Percentiles rank a stretch among this genome's conserved stretches.
Evolutionary conservation across 1,140 invertebrate species (phyloP).

Genomic region (Drosophila lacertosa): DNA sequence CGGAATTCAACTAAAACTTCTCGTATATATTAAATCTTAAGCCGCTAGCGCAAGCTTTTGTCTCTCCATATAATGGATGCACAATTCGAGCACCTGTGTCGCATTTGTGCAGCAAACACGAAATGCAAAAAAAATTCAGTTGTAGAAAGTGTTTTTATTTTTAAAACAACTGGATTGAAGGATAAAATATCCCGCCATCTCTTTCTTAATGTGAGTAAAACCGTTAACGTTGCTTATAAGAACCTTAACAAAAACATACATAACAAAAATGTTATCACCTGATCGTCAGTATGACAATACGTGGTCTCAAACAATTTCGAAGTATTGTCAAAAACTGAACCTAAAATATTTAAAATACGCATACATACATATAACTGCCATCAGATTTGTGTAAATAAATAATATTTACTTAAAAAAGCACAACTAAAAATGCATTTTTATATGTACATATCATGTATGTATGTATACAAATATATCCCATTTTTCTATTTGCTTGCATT

Average conservation of each 20-base stretch:
- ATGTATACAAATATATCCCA: not conserved
- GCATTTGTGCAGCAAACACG: constrained; percentile 77
- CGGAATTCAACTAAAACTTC: constrained; percentile 1
- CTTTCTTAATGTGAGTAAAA: constrained; percentile 69
- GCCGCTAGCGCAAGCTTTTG: not conserved
- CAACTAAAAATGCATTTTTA: not conserved
- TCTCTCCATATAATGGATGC: constrained; percentile 52
- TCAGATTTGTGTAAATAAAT: not conserved
- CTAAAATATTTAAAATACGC: not conserved
- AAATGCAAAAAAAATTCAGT: constrained; percentile 78
- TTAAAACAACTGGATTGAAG: constrained; percentile 69
- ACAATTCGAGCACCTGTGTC: constrained; percentile 76
- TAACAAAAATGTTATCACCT: not conserved
- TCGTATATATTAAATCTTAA: not conserved
- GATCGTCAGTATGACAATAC: not conserved
- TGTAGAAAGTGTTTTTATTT: constrained; percentile 76
- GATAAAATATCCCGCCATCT: constrained; percentile 77
- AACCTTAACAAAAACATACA: not conserved
- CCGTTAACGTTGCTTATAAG: not conserved
- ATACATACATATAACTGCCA: no score
- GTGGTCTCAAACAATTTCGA: not conserved
- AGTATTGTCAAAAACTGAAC: not conserved
- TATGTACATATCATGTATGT: constrained; percentile 3
- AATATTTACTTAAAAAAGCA: not conserved
- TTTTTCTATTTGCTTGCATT: constrained; percentile 1